Evolutionary conservation across 1,140 invertebrate species (phyloP).

Genomic region (Aphelenchoides avenae): DNA sequence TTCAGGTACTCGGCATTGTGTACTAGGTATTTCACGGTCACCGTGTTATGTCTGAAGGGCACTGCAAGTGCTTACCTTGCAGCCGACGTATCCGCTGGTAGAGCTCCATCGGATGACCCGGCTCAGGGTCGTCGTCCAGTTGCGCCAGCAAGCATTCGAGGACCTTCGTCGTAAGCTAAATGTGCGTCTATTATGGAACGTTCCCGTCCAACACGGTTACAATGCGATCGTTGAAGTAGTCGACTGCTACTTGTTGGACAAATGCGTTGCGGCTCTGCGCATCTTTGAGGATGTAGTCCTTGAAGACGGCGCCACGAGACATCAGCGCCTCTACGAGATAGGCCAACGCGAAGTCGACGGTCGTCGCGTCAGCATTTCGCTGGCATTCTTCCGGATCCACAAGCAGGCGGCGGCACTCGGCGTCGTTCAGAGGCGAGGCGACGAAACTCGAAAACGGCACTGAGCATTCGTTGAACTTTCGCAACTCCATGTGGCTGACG

Average conservation of each 20-base stretch:
- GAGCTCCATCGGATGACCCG: neutral
- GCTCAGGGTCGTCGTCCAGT: slow-evolving; percentile 9
- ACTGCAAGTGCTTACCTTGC: too few species aligned
- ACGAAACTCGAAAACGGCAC: neutral
- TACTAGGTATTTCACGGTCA: too few species aligned
- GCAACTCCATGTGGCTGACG: slow-evolving; percentile 10
- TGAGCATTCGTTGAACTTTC: slow-evolving; percentile 5
- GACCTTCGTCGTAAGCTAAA: neutral
- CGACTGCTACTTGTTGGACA: too few species aligned
- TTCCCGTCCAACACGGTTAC: too few species aligned
- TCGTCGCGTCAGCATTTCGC: neutral
- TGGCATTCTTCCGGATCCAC: neutral
- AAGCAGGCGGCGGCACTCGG: neutral
- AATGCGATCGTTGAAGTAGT: too few species aligned
- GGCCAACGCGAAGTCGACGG: neutral
- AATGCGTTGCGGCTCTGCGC: too few species aligned
- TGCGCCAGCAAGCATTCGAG: slow-evolving; percentile 4
- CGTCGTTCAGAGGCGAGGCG: neutral
- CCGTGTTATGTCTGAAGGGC: too few species aligned
- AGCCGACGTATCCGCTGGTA: neutral
- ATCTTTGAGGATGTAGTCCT: neutral
- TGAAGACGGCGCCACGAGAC: slow-evolving; percentile 4
- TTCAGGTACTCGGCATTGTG: too few species aligned
- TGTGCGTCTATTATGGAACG: too few species aligned
- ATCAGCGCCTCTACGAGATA: slow-evolving; percentile 10